Percentiles rank a stretch among this genome's conserved stretches.
phyloP scores from a whole-genome alignment of 2,888 invertebrate species.

The Ormyrus rosae region DNA sequence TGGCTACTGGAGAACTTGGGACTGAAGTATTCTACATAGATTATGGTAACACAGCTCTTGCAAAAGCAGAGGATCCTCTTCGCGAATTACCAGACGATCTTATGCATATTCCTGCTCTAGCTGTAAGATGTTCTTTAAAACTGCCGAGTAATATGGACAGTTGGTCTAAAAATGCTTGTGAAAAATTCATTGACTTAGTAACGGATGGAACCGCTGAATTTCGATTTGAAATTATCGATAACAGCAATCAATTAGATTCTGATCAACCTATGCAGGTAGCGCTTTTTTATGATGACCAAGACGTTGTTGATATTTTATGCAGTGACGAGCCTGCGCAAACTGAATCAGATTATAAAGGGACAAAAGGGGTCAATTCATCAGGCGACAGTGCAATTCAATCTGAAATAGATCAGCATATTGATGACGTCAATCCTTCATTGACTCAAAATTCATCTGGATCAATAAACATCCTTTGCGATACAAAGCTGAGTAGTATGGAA shows the following conservation, averaged over 20 bases:
- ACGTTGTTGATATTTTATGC: slow-evolving; percentile 80
- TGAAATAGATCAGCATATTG: slow-evolving; percentile 5
- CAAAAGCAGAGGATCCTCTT: slow-evolving; percentile 76
- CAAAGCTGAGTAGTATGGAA: not conserved
- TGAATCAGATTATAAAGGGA: slow-evolving; percentile 1
- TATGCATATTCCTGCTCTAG: slow-evolving; percentile 79
- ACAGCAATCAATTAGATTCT: slow-evolving; percentile 62
- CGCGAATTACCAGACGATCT: slow-evolving; percentile 80
- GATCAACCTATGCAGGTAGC: slow-evolving; percentile 82
- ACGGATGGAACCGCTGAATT: slow-evolving; percentile 85
- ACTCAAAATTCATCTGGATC: not conserved
- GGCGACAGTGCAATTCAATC: slow-evolving; percentile 47
- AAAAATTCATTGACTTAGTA: slow-evolving; percentile 82
- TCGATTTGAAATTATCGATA: slow-evolving; percentile 81
- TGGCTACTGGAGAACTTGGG: slow-evolving; percentile 78
- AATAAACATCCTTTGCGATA: not conserved
- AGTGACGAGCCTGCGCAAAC: slow-evolving; percentile 73
- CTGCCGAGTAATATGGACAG: slow-evolving; percentile 78
- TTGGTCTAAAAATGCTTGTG: slow-evolving; percentile 83
- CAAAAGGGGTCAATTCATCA: slow-evolving; percentile 5
- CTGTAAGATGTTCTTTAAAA: slow-evolving; percentile 80
- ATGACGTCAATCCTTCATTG: not conserved
- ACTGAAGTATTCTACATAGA: slow-evolving; percentile 83
- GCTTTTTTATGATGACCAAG: slow-evolving; percentile 79
- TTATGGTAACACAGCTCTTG: slow-evolving; percentile 81